These are phyloP conservation scores for Onchidella celtica DNA, from an alignment of 2,888 invertebrate species.

Conservation along the genomic window DNA sequence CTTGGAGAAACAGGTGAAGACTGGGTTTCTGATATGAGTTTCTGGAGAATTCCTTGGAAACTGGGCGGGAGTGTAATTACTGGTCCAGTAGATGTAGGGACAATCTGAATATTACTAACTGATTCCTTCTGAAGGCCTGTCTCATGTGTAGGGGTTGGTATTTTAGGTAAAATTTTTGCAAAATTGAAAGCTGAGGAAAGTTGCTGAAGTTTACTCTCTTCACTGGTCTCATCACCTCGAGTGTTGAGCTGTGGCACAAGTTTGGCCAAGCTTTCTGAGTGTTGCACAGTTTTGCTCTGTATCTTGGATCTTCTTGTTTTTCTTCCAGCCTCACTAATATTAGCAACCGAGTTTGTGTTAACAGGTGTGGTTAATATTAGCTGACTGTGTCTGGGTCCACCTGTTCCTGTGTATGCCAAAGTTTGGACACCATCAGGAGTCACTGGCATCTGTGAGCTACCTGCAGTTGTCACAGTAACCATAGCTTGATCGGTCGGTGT, in stretches of 20 bases:
- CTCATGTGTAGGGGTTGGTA: background rate
- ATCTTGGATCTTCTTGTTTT: background rate
- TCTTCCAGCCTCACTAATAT: background rate
- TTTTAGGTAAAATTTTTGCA: background rate
- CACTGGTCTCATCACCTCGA: background rate
- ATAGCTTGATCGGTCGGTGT: background rate
- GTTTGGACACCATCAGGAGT: background rate
- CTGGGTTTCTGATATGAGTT: background rate
- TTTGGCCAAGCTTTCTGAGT: background rate
- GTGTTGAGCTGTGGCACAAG: background rate
- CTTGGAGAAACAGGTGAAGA: too few relatives aligned
- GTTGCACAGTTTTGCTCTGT: background rate
- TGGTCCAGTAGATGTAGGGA: slow-evolving; percentile 16
- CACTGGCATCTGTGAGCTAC: background rate
- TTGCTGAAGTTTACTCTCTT: background rate
- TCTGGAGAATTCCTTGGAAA: slow-evolving; percentile 10
- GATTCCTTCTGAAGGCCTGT: background rate
- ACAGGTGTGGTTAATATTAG: too few relatives aligned
- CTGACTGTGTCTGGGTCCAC: background rate
- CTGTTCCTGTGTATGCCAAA: background rate
- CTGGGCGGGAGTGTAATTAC: slow-evolving; percentile 25
- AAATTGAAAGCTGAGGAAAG: background rate
- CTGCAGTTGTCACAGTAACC: background rate
- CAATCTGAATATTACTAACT: slow-evolving; percentile 6
- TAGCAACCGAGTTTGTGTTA: background rate